Conservation (phyloP, 2,797 vertebrate species). For the Peromyscus nudipes region DNA sequence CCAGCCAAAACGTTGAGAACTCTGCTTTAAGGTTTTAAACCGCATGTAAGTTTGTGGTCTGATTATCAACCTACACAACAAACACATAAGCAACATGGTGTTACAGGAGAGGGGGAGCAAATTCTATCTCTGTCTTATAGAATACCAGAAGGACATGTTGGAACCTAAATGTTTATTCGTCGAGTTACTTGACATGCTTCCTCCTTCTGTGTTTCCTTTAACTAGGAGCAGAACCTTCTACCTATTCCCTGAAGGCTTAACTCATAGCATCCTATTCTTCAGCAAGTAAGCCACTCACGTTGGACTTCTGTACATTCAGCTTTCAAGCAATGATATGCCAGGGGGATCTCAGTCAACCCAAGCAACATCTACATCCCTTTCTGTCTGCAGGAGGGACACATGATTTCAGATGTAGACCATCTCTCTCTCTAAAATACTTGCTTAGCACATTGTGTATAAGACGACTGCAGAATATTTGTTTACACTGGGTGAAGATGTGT, state of each 20-base stretch:
- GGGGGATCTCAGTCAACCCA: not conserved
- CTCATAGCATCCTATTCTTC: not conserved
- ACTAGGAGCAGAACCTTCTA: not conserved
- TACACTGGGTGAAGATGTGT: not conserved
- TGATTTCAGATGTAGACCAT: not conserved
- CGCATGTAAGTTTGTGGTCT: not conserved
- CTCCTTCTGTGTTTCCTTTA: not conserved
- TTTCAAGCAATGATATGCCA: not conserved
- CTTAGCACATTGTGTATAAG: not conserved
- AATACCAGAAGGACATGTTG: not conserved
- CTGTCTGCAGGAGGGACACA: not conserved
- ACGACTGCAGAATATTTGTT: not conserved
- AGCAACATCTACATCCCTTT: not conserved
- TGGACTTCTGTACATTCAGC: not conserved
- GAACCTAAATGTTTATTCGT: not conserved
- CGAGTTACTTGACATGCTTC: not conserved
- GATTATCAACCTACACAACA: not conserved
- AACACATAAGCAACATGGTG: not conserved
- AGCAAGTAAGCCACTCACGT: not conserved
- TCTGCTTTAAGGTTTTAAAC: slow-evolving; percentile 49
- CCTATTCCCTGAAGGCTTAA: not conserved
- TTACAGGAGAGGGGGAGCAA: not conserved
- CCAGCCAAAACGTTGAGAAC: slow-evolving; percentile 47
- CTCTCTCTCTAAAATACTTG: slow-evolving; percentile 26
- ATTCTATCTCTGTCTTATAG: not conserved